A percentile compares a stretch with the other conserved stretches of the same genome.
Conservation (phyloP, 2,888 invertebrate species). For the Tenodera sinensis region DNA sequence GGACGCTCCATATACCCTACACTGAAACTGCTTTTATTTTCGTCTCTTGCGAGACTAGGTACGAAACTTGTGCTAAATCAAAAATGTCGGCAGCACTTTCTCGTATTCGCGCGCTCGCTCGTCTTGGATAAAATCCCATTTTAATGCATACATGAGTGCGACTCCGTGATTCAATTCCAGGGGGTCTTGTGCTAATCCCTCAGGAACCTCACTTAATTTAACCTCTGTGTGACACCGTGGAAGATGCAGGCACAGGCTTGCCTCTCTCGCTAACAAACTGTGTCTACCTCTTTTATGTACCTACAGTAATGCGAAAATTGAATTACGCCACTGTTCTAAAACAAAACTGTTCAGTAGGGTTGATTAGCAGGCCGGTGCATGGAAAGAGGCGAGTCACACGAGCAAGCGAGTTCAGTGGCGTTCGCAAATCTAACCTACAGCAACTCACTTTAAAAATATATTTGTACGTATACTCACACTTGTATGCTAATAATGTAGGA, state of each 20-base stretch:
- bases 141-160: background rate
- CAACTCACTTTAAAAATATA: no score
- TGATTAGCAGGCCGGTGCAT: background rate
- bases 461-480: no score
- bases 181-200: background rate
- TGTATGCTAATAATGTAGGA: no score
- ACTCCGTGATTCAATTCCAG: background rate
- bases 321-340: background rate
- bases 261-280: background rate
- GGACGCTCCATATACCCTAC: no score
- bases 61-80: background rate
- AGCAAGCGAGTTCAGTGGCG: background rate
- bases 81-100: background rate
- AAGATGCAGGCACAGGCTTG: background rate
- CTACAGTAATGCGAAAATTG: slow-evolving; percentile 15
- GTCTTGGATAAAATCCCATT: background rate
- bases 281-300: slow-evolving; percentile 2
- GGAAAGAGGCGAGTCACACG: background rate
- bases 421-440: background rate
- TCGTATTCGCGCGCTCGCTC: background rate
- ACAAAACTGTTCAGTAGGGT: background rate
- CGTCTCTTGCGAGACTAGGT: background rate
- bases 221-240: background rate
- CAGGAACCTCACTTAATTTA: background rate
- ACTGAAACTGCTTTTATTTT: background rate